Percentiles rank a stretch among this genome's conserved stretches.
These are phyloP conservation scores for Xiphophorus couchianus DNA, from an alignment of 2,113 vertebrate species.

Conservation along the genomic window DNA sequence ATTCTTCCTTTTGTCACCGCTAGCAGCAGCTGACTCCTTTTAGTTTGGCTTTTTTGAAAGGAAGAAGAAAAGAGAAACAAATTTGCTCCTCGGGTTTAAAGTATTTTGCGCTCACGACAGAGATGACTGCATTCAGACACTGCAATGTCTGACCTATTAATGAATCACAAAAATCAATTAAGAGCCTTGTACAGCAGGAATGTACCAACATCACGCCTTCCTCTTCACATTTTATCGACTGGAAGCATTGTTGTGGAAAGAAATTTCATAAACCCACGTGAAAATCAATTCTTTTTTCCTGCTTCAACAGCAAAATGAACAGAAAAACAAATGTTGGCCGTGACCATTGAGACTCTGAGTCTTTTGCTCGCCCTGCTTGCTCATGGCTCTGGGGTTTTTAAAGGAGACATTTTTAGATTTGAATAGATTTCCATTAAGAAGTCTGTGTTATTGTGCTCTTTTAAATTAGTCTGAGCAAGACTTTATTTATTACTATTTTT, in stretches of 20 bases:
- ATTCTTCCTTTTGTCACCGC: neutral
- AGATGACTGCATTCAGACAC: neutral
- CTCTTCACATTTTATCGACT: constrained; percentile 11
- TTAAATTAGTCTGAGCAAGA: too few relatives aligned
- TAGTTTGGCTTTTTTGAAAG: neutral
- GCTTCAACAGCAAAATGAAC: constrained; percentile 18
- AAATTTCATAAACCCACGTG: neutral
- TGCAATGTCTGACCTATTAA: neutral
- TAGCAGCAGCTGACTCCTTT: neutral
- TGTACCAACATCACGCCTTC: neutral
- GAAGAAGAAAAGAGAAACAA: neutral
- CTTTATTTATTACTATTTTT: too few relatives aligned
- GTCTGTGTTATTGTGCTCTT: too few relatives aligned
- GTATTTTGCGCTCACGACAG: neutral
- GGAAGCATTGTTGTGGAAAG: neutral
- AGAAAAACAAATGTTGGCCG: neutral
- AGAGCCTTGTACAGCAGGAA: neutral
- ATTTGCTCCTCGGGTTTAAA: too few relatives aligned
- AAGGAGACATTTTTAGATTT: too few relatives aligned
- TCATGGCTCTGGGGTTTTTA: neutral
- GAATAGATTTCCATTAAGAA: too few relatives aligned
- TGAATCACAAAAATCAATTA: constrained; percentile 16
- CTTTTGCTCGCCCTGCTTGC: neutral
- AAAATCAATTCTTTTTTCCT: constrained; percentile 39
- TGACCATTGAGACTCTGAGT: constrained; percentile 1